Conservation (phyloP, 2,888 invertebrate species). For the Ophion slaviceki region DNA sequence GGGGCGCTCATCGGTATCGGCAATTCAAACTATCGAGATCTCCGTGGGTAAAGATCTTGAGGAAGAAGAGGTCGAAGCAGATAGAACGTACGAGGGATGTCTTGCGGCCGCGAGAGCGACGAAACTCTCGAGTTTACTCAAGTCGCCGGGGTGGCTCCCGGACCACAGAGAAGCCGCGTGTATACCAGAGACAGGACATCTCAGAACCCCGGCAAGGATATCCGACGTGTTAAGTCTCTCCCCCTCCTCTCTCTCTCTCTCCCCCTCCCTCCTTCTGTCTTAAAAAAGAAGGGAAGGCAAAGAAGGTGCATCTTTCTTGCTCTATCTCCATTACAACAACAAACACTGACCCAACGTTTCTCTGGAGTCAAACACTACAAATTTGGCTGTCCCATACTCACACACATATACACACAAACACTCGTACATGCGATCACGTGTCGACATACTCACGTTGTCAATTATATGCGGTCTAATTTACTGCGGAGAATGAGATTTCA, state of each 20-base stretch:
- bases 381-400: conserved; percentile 57
- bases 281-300: neutral
- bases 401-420: conserved; percentile 19
- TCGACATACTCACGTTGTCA: conserved; percentile 22
- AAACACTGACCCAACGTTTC: conserved; percentile 62
- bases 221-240: conserved; percentile 39
- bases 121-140: conserved; percentile 50
- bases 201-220: conserved; percentile 44
- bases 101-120: conserved; percentile 24
- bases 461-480: conserved; percentile 22
- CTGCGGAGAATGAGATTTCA: conserved; percentile 20
- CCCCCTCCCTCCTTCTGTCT: neutral
- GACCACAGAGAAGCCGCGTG: conserved; percentile 6
- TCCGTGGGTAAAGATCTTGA: conserved; percentile 35
- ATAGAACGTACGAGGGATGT: conserved; percentile 37
- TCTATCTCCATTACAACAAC: conserved; percentile 28
- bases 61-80: conserved; percentile 30
- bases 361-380: conserved; percentile 58
- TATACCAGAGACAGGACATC: conserved; percentile 40
- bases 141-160: conserved; percentile 28
- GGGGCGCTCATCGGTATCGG: conserved; percentile 49
- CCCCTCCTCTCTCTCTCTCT: neutral
- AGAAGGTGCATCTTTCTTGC: conserved; percentile 15
- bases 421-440: conserved; percentile 17
- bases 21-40: conserved; percentile 56